Evolutionary conservation across 37 sponge, comb jelly and placozoan genomes (phyloP), one percentile per base, ranked within the genome.

Genomic region (Aplysina aerophoba): DNA sequence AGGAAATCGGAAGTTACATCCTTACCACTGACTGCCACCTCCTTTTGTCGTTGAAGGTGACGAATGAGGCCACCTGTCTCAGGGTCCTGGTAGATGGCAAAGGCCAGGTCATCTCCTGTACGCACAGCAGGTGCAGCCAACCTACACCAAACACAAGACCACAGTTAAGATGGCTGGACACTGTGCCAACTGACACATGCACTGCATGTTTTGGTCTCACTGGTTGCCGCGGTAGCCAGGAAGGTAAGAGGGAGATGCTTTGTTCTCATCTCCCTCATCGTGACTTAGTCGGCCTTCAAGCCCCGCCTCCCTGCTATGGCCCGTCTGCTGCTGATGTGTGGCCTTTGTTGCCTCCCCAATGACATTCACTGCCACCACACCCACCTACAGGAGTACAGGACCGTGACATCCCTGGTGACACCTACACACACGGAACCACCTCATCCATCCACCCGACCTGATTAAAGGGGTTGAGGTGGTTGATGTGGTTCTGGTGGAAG

Each of bases 401-500:
- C 62, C 60, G 79, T n/a, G 34, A n/a, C n/a, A n/a, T n/a, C 71
- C 13, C 71, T 34, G 71, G 4, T 2, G 34, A 35, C 71, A 69
- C 71, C 28, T 17, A 16, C 34, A 20, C 2, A 33, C 58, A 72
- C 68, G 25, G n/a, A n/a, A 25, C 71, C 67, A 19, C 28, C 35
- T 15, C 8, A 61, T 34, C 57, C 34, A 28, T 30, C 19, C 57
- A 64, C 67, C 0, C 59, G n/a, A 93, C 94, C 90, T 96, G 97
- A 58, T 96, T 96, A 61, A 87, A 96, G 4, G 91, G 36, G 90
- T 96, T 96, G 13, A 87, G 88, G 36, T 84, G 65, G 81, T 96
- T 96, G 81, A 96, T 61, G 86, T 96, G 94, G 68, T 96, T 96
- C 61, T 83, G 73, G n/a, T 87, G 88, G 13, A 91, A 55, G 11